Evolutionary conservation across 2,888 invertebrate genomes (phyloP), one percentile per base, ranked within the genome.

Genomic region (Himalopsyche anomala): DNA sequence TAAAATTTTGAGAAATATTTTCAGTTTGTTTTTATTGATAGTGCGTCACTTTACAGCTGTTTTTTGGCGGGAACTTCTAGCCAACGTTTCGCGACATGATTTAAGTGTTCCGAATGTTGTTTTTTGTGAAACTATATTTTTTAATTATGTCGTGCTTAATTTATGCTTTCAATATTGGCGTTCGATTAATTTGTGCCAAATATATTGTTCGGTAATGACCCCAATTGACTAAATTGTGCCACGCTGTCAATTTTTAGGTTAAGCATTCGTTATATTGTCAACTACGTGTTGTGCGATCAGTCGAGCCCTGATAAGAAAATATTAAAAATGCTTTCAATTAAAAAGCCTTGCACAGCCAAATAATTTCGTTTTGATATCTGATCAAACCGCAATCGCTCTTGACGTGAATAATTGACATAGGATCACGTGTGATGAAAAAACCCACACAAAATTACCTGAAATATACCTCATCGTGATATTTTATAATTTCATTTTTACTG

Each of bases 241-340:
- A 36, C 74, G 36, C 74, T 74, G 74, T 74, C 74, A 74, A 36
- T 36, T 74, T 74, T 74, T 74, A 74, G 74, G 74, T 74, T 74
- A 74, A 11, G 74, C 74, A 74, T 74, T 74, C 74, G 74, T 74
- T 74, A 74, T 74, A 38, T 74, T 74, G 15, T 12, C 74, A 19
- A 74, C 38, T 74, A 5, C 36, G 74, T 15, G 28, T 15, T 12
- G 36, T 15, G 12, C 74, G 36, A 74, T 74, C 74, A 36, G 28
- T 36, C 74, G 38, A 74, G 11, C 36, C 15, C 28, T 15, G 74
- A 62, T 62, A 74, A 74, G 74, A 36, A 15, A 12, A 74, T 74
- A 28, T 28, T 28, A 38, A 38, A 74, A 74, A 74, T 74, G 36
- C 36, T 4, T 38, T 74, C 11, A 2, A 74, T 74, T 36, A 28